These are phyloP conservation scores for Sinosuthora webbiana DNA, from an alignment of 2,113 vertebrate species.

Conservation along the genomic window DNA sequence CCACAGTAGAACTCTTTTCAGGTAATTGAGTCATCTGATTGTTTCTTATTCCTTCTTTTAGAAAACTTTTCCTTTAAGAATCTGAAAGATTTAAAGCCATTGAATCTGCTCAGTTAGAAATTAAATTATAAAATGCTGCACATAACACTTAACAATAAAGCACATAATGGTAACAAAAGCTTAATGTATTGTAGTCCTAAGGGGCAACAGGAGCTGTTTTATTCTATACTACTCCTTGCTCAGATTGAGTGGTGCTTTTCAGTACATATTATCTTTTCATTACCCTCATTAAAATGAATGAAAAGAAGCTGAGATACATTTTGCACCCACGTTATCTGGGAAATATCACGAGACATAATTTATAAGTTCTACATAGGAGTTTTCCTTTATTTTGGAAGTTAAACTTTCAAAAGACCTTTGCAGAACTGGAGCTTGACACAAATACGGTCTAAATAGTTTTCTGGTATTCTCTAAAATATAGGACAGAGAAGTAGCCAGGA, in stretches of 20 bases:
- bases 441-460: background rate
- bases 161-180: conserved; percentile 26
- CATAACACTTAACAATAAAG: conserved; percentile 16
- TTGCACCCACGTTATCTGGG: background rate
- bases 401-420: background rate
- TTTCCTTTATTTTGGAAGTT: background rate
- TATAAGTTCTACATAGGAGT: background rate
- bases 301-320: conserved; percentile 1
- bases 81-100: background rate
- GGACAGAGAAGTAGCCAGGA: background rate
- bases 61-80: background rate
- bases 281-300: conserved; percentile 25
- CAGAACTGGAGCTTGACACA: background rate
- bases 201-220: background rate
- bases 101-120: background rate
- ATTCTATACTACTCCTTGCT: background rate
- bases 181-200: conserved; percentile 18
- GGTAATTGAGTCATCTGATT: background rate
- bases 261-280: conserved; percentile 15
- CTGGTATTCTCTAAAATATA: background rate
- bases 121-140: conserved; percentile 18
- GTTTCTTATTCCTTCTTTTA: background rate
- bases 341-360: background rate
- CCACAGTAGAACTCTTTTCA: background rate
- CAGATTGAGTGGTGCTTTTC: background rate